Conservation (phyloP, 2,797 vertebrate species). For the Amniataba percoides region DNA sequence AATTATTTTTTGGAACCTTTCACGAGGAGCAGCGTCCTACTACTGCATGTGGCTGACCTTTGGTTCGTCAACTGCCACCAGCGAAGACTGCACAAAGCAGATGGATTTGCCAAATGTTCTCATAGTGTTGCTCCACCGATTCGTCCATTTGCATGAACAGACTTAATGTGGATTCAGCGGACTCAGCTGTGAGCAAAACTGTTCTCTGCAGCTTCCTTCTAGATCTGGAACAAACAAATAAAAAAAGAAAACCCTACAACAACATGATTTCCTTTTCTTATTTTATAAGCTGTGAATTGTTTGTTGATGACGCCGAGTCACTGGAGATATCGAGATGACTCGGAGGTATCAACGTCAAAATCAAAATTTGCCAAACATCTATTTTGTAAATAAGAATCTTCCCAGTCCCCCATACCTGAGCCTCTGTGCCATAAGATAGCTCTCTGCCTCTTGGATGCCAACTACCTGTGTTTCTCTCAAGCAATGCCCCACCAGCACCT, state of each 20-base stretch:
- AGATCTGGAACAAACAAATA: slow-evolving; percentile 44
- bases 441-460: slow-evolving; percentile 78
- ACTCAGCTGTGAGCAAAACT: slow-evolving; percentile 63
- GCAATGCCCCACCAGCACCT: slow-evolving; percentile 79
- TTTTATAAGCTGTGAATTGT: slow-evolving; percentile 81
- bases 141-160: slow-evolving; percentile 76
- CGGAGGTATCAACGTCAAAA: slow-evolving; percentile 62
- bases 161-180: slow-evolving; percentile 66
- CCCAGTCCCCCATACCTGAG: slow-evolving; percentile 67
- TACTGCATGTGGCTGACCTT: slow-evolving; percentile 51
- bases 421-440: slow-evolving; percentile 79
- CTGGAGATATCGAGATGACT: slow-evolving; percentile 58
- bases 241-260: slow-evolving; percentile 11
- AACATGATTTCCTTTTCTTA: slow-evolving; percentile 37
- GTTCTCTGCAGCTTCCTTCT: slow-evolving; percentile 61
- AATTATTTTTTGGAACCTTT: slow-evolving; percentile 62
- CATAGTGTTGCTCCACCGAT: slow-evolving; percentile 56
- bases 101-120: slow-evolving; percentile 76
- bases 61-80: slow-evolving; percentile 63
- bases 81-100: slow-evolving; percentile 69
- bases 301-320: slow-evolving; percentile 56
- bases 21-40: slow-evolving; percentile 59
- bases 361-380: slow-evolving; percentile 81
- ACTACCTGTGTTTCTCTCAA: slow-evolving; percentile 77
- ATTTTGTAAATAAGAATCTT: slow-evolving; percentile 84